Base-by-base conservation (phyloP, 64 coral and sea anemone species). In the Montipora capricornis region DNA sequence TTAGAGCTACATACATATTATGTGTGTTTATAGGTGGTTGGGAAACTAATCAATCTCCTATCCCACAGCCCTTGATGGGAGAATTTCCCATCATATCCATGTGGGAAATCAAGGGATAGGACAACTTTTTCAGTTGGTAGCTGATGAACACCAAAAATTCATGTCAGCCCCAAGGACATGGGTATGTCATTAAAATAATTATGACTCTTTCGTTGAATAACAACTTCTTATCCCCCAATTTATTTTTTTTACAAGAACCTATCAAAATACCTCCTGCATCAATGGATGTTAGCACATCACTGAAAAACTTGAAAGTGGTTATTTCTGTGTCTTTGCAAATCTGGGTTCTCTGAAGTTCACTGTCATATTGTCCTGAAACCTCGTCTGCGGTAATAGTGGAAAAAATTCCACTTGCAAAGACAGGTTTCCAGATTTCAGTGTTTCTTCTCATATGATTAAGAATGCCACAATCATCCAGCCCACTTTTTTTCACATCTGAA, bases 281-380 rank as follows among this genome's bases (percentile, higher is more conserved):
- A 26, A 87, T 29, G 66, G 57, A 70, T 76, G 74, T 49, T 9
- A 78, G 7, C 15, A 77, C 82, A 90, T 95, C 94, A 95, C 94
- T 75, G 53, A 95, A 92, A 37, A 78, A 91, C 55, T 76, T 95
- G 76, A 26, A 95, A 24, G 89, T 91, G 68, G 80, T 79, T 64
- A 85, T 49, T 55, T 91, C 94, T 61, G n/a, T 44, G 26, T 94
- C 92, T 71, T 81, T 91, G 47, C 91, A 47, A 51, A 79, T 46
- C 68, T 92, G 89, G 5, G 73, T 59, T 17, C 70, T 48, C 57
- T 80, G 86, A 76, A 87, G 92, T 49, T 82, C 69, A 6, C 64
- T 67, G 44, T 74, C 47, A 11, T 92, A 20, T 8, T 79, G 7
- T 20, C 88, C 94, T 10, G 74, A 12, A 20, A 92, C 61, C 14